phyloP scores from a whole-genome alignment of 2,113 vertebrate genomes.

The Plecotus auritus region DNA sequence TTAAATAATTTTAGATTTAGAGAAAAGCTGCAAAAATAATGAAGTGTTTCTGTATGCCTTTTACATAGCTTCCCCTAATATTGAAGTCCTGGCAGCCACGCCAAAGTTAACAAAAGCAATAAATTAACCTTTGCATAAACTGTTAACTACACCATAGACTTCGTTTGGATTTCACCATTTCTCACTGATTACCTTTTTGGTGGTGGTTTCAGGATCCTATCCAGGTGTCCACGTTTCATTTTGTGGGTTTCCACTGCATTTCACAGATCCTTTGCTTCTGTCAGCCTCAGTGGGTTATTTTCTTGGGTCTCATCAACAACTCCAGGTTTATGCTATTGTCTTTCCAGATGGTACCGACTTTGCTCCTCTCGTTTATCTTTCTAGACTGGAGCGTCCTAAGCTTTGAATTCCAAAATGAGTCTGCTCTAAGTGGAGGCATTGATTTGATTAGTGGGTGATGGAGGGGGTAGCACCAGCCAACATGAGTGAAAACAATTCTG shows the following conservation, averaged over 20 bases:
- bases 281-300: not conserved
- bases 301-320: not conserved
- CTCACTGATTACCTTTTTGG: not conserved
- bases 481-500: not conserved
- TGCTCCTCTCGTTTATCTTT: not conserved
- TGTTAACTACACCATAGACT: not conserved
- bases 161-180: not conserved
- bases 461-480: not conserved
- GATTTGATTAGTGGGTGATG: not conserved
- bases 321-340: not conserved
- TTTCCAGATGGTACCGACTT: not conserved
- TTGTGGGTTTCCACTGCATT: not conserved
- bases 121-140: not conserved
- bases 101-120: not conserved
- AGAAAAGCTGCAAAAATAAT: not conserved
- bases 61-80: not conserved
- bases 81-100: not conserved
- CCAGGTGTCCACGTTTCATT: not conserved
- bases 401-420: slow-evolving; percentile 9
- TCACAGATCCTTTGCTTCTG: not conserved
- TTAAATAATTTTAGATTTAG: not conserved
- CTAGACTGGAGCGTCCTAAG: not conserved
- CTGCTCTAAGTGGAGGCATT: not conserved
- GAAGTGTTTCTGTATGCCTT: not conserved
- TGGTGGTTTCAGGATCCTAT: not conserved